phyloP scores from a whole-genome alignment of 92 coral and sea anemone genomes.

The Epizoanthus illoricatus region DNA sequence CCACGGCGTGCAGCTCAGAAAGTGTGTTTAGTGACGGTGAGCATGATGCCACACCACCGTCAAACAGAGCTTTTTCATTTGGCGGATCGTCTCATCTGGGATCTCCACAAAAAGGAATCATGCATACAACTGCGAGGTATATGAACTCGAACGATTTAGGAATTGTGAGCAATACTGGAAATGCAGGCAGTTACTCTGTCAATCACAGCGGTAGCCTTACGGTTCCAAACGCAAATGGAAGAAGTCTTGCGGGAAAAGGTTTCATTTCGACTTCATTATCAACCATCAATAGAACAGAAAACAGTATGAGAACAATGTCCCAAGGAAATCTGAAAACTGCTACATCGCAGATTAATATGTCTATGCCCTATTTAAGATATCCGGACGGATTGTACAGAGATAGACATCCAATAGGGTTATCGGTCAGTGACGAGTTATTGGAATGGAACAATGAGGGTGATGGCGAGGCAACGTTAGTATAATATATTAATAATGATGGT shows the following conservation, averaged over 20 bases:
- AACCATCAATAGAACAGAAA: conserved; percentile 37
- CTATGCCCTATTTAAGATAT: conserved; percentile 55
- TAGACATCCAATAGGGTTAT: conserved; percentile 54
- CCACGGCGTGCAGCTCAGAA: conserved; percentile 77
- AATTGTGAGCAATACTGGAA: conserved; percentile 73
- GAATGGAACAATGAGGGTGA: conserved; percentile 70
- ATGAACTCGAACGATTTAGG: conserved; percentile 80
- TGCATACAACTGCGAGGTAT: conserved; percentile 54
- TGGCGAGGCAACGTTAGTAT: conserved; percentile 75
- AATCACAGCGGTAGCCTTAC: conserved; percentile 44
- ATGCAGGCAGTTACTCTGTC: conserved; percentile 78
- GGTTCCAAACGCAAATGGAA: conserved; percentile 26
- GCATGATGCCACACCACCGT: conserved; percentile 46
- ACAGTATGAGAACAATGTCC: conserved; percentile 21
- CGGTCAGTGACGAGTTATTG: conserved; percentile 68
- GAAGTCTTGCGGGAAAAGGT: conserved; percentile 53
- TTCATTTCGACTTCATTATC: conserved; percentile 69
- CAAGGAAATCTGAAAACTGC: conserved; percentile 49
- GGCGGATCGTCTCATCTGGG: conserved; percentile 45
- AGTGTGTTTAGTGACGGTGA: conserved; percentile 68
- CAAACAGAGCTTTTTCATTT: conserved; percentile 66
- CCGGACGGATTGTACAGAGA: conserved; percentile 55
- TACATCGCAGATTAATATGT: conserved; percentile 60
- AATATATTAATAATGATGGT: not conserved
- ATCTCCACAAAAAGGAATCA: conserved; percentile 58